A percentile compares a stretch with the other conserved stretches of the same genome.
These are phyloP conservation scores for Dasypolia templi DNA, from an alignment of 2,888 invertebrate genomes.

Conservation along the genomic window DNA sequence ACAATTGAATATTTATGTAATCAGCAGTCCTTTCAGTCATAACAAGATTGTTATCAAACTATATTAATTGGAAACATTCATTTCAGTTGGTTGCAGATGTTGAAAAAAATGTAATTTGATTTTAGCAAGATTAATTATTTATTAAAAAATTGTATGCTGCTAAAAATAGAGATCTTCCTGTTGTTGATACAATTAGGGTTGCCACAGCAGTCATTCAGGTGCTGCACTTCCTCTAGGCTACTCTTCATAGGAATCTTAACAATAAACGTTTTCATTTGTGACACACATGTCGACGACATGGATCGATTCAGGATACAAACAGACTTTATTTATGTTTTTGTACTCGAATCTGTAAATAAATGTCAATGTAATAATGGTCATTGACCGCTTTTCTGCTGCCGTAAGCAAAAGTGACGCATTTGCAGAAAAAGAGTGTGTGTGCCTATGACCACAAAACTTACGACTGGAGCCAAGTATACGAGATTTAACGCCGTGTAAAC, in stretches of 20 bases:
- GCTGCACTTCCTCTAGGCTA: not conserved
- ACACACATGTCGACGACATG: not conserved
- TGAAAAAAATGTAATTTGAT: constrained; percentile 11
- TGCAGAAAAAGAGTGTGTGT: too few species aligned
- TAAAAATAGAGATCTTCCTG: not conserved
- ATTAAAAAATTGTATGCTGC: not conserved
- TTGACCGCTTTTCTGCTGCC: not conserved
- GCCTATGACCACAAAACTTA: too few species aligned
- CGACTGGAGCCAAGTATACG: too few species aligned
- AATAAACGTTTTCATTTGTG: not conserved
- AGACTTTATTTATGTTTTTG: not conserved
- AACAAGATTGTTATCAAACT: constrained; percentile 35
- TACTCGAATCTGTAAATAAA: not conserved
- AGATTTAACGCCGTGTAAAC: too few species aligned
- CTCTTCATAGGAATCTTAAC: not conserved
- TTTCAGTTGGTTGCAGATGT: constrained; percentile 21
- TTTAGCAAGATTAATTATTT: constrained; percentile 1
- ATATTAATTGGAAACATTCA: constrained; percentile 13
- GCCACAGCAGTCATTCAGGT: not conserved
- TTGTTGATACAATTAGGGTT: not conserved
- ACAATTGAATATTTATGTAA: too few species aligned
- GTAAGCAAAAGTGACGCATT: not conserved
- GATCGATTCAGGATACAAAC: not conserved
- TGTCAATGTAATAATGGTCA: not conserved
- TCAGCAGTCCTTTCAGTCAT: constrained; percentile 4